Evolutionary conservation across 2,113 vertebrate species (phyloP), one percentile per base, ranked within the genome.

Genomic region (Cichladusa arquata): DNA sequence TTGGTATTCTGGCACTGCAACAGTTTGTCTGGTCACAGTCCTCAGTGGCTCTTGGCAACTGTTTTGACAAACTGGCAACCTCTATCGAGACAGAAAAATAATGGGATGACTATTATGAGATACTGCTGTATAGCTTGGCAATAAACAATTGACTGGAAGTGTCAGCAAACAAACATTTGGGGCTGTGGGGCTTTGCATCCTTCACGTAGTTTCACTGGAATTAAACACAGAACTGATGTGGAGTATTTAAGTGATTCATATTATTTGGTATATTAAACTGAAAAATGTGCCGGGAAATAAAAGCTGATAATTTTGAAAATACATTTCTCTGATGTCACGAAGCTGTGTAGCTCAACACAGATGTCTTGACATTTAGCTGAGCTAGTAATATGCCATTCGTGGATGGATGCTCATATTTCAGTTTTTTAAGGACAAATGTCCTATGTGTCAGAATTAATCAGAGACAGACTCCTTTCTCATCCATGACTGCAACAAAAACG

Each of bases 281-380:
- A 53, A 92, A 96, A 95, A 71, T 51, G 44, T 88, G 65, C 85
- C 79, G 71, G 61, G 60, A 90, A 93, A 88, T 74, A 71, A 96
- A 96, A 90, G 56, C 86, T 86, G 77, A 36, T 88, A 64, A 81
- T 94, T 93, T 96, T 86, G 65, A 74, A 96, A 92, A 65, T 88
- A 57, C 33, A 67, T 86, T 81, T 28, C 57, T 60, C 15, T 51
- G 76, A 88, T 92, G 64, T 57, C 65, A 93, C 14, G 6, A 83
- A 86, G 61, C 79, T 90, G 33, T 86, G 90, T 81, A 86, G 80
- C 73, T 94, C 88, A 90, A 61, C 79, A 92, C 93, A 92, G 90
- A 92, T 86, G 88, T 56, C 45, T 77, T 94, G 93, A 95, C 88
- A 94, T 96, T 96, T 96, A 93, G 93, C 93, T 92, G 90, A 88